A percentile compares a stretch with the other conserved stretches of the same genome.
phyloP scores from a whole-genome alignment of 2,888 invertebrate genomes.

The Meghimatium bilineatum region DNA sequence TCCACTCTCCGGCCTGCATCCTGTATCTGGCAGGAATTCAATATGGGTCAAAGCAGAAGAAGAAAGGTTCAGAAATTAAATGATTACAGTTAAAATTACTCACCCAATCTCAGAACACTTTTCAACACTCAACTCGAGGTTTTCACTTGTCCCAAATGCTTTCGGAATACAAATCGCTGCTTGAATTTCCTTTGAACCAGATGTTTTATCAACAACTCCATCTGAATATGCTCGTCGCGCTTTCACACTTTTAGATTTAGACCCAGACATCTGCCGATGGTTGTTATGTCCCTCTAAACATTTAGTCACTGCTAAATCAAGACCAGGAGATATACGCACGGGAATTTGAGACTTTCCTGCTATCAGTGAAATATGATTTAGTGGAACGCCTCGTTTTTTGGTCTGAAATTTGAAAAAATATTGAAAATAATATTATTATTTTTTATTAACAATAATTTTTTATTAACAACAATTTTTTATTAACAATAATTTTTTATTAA shows the following conservation, averaged over 20 bases:
- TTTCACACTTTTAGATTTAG: slow-evolving; percentile 18
- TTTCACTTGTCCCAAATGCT: slow-evolving; percentile 7
- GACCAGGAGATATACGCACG: slow-evolving; percentile 52
- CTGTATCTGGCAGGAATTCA: no score
- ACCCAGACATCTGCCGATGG: slow-evolving; percentile 39
- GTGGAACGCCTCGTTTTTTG: slow-evolving; percentile 59
- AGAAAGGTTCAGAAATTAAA: no score
- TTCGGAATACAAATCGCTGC: neutral
- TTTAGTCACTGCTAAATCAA: slow-evolving; percentile 45
- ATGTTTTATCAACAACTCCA: slow-evolving; percentile 13
- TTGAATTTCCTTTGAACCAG: neutral
- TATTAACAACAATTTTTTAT: no score
- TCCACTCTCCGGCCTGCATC: no score
- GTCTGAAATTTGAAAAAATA: slow-evolving; percentile 42
- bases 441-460: no score
- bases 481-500: no score
- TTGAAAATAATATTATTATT: neutral
- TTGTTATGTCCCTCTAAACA: slow-evolving; percentile 16
- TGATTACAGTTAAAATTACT: neutral
- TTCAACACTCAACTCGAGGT: neutral
- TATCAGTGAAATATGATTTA: slow-evolving; percentile 66
- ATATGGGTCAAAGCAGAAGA: no score
- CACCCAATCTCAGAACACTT: slow-evolving; percentile 4
- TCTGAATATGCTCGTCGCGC: slow-evolving; percentile 26
- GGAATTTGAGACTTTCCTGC: slow-evolving; percentile 63